phyloP scores from a whole-genome alignment of 2,888 invertebrate genomes.

The Drosophila maculinotata region DNA sequence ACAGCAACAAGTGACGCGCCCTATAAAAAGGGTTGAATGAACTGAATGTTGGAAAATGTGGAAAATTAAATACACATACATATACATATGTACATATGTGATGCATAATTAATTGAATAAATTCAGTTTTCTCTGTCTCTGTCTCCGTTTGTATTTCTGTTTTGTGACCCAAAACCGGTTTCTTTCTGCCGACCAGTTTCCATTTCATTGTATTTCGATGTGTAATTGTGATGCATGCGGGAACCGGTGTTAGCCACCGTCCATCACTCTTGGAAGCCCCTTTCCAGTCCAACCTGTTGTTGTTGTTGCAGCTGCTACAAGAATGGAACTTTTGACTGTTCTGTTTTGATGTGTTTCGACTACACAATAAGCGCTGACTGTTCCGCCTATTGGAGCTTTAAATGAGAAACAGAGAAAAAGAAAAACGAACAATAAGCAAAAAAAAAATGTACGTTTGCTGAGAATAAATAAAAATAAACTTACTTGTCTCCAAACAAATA shows the following conservation, averaged over 20 bases:
- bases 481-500: not conserved
- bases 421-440: conserved; percentile 20
- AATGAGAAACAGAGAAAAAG: not conserved
- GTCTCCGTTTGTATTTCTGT: conserved; percentile 51
- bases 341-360: conserved; percentile 15
- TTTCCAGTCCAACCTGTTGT: conserved; percentile 39
- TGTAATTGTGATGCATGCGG: conserved; percentile 25
- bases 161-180: conserved; percentile 60
- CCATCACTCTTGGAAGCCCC: conserved; percentile 36
- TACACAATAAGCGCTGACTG: conserved; percentile 10
- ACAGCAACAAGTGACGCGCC: conserved; percentile 56
- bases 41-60: conserved; percentile 64
- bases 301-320: conserved; percentile 9
- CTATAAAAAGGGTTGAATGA: conserved; percentile 63
- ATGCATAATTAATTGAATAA: conserved; percentile 42
- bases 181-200: conserved; percentile 62
- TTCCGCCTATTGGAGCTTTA: conserved; percentile 2
- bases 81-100: not conserved
- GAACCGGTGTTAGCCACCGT: conserved; percentile 53
- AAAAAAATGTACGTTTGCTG: conserved; percentile 9
- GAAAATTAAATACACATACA: conserved; percentile 43
- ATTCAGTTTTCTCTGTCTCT: conserved; percentile 36
- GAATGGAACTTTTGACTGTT: conserved; percentile 19
- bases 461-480: not conserved
- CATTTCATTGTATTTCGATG: conserved; percentile 54